phyloP scores from a whole-genome alignment of 2,888 invertebrate genomes.

The Leptinotarsa peninsularis region DNA sequence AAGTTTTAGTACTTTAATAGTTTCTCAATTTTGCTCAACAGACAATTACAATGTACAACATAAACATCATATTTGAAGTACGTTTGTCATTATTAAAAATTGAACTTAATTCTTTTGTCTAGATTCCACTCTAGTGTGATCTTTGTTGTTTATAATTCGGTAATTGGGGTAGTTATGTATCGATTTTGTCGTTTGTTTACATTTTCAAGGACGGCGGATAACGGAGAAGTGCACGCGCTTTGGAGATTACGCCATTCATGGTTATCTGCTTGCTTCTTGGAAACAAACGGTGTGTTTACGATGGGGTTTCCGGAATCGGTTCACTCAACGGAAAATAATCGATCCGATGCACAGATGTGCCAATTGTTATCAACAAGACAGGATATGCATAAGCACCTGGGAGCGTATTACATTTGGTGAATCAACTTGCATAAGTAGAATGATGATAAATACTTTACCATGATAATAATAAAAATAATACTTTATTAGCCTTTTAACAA shows the following conservation, averaged over 20 bases:
- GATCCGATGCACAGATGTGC: neutral
- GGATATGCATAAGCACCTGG: too few relatives aligned
- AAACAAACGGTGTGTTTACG: neutral
- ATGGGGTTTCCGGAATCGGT: neutral
- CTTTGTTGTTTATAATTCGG: conserved; percentile 28
- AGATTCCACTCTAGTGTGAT: neutral
- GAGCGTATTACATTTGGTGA: too few relatives aligned
- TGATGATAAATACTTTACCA: too few relatives aligned
- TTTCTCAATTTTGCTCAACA: too few relatives aligned
- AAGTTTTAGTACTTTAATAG: too few relatives aligned
- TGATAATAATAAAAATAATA: too few relatives aligned
- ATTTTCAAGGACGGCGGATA: conserved; percentile 12
- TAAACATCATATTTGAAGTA: too few relatives aligned
- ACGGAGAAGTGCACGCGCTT: neutral
- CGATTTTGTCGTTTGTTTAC: conserved; percentile 21
- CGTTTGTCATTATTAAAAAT: too few relatives aligned
- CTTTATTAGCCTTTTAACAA: too few relatives aligned
- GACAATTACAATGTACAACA: too few relatives aligned
- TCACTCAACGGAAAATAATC: neutral
- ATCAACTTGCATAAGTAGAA: too few relatives aligned
- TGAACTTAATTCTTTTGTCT: too few relatives aligned
- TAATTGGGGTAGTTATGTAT: conserved; percentile 23
- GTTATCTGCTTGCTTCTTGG: neutral
- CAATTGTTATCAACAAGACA: neutral
- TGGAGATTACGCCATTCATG: neutral